Evolutionary conservation across 2,113 vertebrate species (phyloP), one percentile per base, ranked within the genome.

Genomic region (Stegastes partitus): DNA sequence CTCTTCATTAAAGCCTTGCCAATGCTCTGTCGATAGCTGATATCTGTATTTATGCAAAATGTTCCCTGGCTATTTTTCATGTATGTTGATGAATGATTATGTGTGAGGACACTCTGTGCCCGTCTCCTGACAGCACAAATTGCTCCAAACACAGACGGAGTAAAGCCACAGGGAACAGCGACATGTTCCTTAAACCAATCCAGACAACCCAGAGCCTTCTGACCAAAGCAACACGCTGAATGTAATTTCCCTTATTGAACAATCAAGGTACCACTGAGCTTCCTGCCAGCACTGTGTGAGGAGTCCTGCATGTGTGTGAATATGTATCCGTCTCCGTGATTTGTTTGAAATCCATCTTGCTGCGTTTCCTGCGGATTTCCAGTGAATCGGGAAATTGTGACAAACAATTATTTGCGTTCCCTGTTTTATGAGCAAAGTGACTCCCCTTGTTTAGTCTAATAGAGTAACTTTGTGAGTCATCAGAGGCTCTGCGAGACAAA

Each of bases 381-480:
- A 45, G 53, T 31, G 31, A 81, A 73, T 76, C 49, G 14, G 51
- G 47, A 86, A 71, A 84, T 57, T 50, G 28, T 63, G 47, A 74
- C 56, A 68, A 86, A 79, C 26, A 67, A 78, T 61, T 49, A 77
- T 77, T 81, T 72, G 67, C 47, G 8, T 68, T 65, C 44, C 7
- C 37, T 6, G 21, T 39, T 67, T 83, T 62, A 25, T 79, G 64
- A 65, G 54, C 58, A 65, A 80, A 83, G 31, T 21, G 74, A 79
- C 68, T 81, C 74, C 72, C 47, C 84, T 79, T 56, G 72, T 62
- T 79, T 42, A 8, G 37, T 77, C 69, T 79, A 59, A 63, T 31
- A 19, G 31, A 77, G 26, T 63, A 80, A 80, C 68, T 55, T 53
- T 62, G 54, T 89, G 91, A 92, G 84, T 92, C 90, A 89, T 72